Conservation (phyloP, 1,140 invertebrate species). For the Oreohelix idahoensis region DNA sequence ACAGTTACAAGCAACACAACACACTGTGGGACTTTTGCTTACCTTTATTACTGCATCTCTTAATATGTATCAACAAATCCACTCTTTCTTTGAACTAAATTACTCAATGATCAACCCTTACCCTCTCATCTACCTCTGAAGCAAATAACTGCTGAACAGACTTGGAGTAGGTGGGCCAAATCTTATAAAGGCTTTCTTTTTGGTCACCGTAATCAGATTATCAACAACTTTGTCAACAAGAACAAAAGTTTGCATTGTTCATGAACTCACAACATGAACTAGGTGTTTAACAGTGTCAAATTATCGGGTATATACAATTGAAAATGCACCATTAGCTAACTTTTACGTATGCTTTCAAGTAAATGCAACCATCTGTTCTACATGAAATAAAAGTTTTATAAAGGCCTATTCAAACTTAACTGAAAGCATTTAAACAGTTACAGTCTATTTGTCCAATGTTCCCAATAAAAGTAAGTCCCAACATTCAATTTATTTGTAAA, state of each 20-base stretch:
- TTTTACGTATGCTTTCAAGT: neutral
- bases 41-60: neutral
- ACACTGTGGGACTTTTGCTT: neutral
- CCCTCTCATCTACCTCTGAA: neutral
- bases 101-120: neutral
- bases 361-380: neutral
- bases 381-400: no score
- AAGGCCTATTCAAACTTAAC: no score
- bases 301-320: neutral
- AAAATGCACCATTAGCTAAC: neutral
- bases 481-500: no score
- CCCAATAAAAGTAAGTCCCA: no score
- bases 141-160: neutral
- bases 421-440: no score
- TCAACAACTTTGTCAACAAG: neutral
- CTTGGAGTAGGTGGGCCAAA: neutral
- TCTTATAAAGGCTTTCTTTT: neutral
- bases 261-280: neutral
- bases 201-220: neutral
- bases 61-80: neutral
- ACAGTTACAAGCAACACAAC: neutral
- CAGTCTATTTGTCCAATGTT: no score
- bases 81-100: neutral
- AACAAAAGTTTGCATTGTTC: neutral
- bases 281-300: neutral